Evolutionary conservation across 2,113 vertebrate genomes (phyloP).

Genomic region (Peromyscus polionotus): DNA sequence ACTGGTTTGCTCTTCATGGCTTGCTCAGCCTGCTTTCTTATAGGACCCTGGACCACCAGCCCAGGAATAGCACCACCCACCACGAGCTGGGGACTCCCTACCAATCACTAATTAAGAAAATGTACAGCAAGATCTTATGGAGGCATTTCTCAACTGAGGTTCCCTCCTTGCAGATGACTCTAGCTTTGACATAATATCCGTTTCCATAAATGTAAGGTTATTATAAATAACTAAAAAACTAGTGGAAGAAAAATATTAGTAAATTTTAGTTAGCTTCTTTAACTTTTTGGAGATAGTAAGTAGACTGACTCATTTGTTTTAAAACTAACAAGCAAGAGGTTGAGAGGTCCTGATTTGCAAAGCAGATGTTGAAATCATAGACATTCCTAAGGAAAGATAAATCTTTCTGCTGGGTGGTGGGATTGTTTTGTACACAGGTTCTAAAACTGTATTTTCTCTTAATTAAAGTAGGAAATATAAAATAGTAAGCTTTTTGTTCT

Average conservation of each 20-base stretch:
- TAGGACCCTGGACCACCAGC: neutral
- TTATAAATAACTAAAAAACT: neutral
- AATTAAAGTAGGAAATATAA: neutral
- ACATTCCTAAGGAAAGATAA: neutral
- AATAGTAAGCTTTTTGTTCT: neutral
- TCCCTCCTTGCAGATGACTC: neutral
- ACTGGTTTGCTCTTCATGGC: neutral
- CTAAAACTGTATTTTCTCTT: slow-evolving; percentile 25
- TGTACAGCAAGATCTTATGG: neutral
- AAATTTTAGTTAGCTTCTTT: neutral
- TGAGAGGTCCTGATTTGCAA: neutral
- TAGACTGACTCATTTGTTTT: neutral
- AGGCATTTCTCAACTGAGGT: neutral
- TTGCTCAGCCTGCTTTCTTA: neutral
- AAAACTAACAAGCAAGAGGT: slow-evolving; percentile 11
- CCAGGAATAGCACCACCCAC: neutral
- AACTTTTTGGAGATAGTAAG: neutral
- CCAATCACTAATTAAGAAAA: neutral
- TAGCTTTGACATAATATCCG: neutral
- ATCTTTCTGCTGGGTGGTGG: neutral
- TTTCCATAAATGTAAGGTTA: neutral
- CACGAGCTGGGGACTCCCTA: neutral
- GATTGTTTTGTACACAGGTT: neutral
- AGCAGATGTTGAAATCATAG: neutral
- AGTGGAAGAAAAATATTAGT: neutral